Conservation (phyloP, 2,888 invertebrate species). For the Scaptomyza cyrtandrae region DNA sequence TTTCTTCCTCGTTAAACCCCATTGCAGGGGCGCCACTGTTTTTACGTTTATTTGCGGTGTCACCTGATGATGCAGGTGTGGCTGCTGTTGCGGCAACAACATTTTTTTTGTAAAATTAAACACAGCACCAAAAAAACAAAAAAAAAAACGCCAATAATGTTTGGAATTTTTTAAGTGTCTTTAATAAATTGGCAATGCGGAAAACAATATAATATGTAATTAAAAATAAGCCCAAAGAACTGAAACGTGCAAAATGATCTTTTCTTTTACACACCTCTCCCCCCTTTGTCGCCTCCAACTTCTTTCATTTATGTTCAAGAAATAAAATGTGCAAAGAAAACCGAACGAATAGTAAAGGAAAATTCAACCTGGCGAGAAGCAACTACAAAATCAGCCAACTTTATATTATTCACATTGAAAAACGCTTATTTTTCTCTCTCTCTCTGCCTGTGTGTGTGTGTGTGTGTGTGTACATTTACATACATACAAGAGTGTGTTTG, state of each 20-base stretch:
- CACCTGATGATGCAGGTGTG: not conserved
- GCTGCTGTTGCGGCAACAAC: slow-evolving; percentile 43
- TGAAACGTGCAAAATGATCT: slow-evolving; percentile 51
- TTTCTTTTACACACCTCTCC: slow-evolving; percentile 15
- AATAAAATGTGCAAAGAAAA: slow-evolving; percentile 47
- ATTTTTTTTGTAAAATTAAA: no score
- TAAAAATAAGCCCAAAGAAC: slow-evolving; percentile 65
- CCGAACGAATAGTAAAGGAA: slow-evolving; percentile 9
- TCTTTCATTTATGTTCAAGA: slow-evolving; percentile 27
- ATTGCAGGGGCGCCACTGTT: slow-evolving; percentile 18
- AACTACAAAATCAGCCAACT: slow-evolving; percentile 51
- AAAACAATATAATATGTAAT: slow-evolving; percentile 63
- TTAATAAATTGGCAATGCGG: slow-evolving; percentile 76
- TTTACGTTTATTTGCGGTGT: slow-evolving; percentile 1
- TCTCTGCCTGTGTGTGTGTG: slow-evolving; percentile 7
- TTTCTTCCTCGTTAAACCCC: not conserved
- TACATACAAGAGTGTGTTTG: slow-evolving; percentile 1
- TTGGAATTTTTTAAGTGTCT: slow-evolving; percentile 55
- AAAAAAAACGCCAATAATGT: slow-evolving; percentile 45
- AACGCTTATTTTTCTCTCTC: slow-evolving; percentile 20
- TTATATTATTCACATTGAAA: slow-evolving; percentile 62
- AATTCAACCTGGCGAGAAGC: slow-evolving; percentile 7
- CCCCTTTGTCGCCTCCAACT: not conserved
- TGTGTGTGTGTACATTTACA: slow-evolving; percentile 1
- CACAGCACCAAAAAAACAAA: no score